Conservation (phyloP, 2,797 vertebrate species). For the Tenualosa ilisha region DNA sequence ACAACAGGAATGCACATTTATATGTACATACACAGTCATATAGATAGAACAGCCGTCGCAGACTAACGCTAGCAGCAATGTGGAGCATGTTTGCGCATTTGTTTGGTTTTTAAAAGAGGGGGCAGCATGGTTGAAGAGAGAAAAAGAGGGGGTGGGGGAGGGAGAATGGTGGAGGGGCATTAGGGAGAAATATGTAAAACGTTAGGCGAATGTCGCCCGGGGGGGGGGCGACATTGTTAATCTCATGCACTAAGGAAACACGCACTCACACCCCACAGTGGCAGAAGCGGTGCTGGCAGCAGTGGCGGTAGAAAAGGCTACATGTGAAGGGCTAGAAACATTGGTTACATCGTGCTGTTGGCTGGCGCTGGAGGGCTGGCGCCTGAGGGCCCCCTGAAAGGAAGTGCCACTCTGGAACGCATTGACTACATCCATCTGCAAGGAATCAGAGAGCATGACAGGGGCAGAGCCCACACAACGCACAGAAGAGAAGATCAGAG, state of each 20-base stretch:
- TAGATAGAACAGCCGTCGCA: slow-evolving; percentile 66
- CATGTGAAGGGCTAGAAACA: slow-evolving; percentile 99
- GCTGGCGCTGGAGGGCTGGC: slow-evolving; percentile 99
- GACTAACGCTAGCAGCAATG: slow-evolving; percentile 70
- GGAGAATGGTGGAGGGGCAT: slow-evolving; percentile 71
- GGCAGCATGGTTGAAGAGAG: slow-evolving; percentile 44
- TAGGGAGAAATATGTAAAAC: slow-evolving; percentile 94
- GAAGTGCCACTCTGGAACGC: slow-evolving; percentile 99
- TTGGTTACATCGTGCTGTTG: slow-evolving; percentile 99
- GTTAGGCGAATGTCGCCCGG: slow-evolving; percentile 81
- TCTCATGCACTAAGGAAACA: slow-evolving; percentile 99
- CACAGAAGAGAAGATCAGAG: slow-evolving; percentile 68
- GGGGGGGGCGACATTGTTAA: slow-evolving; percentile 90
- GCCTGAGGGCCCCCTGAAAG: slow-evolving; percentile 99
- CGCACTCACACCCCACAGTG: slow-evolving; percentile 99
- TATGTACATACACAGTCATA: slow-evolving; percentile 50
- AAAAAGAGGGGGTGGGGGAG: background rate
- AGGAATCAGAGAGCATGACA: slow-evolving; percentile 99
- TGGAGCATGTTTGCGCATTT: slow-evolving; percentile 66
- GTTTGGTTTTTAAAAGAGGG: slow-evolving; percentile 70
- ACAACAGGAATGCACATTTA: slow-evolving; percentile 10
- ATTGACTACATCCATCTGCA: slow-evolving; percentile 99
- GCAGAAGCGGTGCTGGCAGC: slow-evolving; percentile 97
- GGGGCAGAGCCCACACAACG: slow-evolving; percentile 76
- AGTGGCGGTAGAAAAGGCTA: slow-evolving; percentile 98